These are phyloP conservation scores for Lycophotia porphyrea DNA, from an alignment of 2,888 invertebrate genomes.

Conservation along the genomic window DNA sequence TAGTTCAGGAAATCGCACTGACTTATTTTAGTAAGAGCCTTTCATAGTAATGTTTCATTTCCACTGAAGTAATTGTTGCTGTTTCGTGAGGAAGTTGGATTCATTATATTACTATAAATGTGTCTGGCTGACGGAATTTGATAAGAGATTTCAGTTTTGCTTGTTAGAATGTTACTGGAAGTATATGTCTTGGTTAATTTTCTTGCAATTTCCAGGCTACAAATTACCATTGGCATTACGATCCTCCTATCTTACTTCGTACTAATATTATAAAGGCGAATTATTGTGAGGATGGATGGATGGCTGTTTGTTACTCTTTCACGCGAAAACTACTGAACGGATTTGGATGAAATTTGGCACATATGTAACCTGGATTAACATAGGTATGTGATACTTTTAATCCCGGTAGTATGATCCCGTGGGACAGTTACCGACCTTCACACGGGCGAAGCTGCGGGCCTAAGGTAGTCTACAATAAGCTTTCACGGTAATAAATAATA, in stretches of 20 bases:
- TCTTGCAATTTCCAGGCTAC: not conserved
- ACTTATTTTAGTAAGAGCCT: slow-evolving; percentile 79
- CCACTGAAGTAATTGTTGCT: slow-evolving; percentile 19
- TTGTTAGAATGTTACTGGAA: not conserved
- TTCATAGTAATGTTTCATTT: slow-evolving; percentile 52
- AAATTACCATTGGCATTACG: not conserved
- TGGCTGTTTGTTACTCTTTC: too few species aligned
- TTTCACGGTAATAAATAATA: too few species aligned
- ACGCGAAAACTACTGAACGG: too few species aligned
- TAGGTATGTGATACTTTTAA: too few species aligned
- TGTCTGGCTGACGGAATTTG: slow-evolving; percentile 7
- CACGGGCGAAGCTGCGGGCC: too few species aligned
- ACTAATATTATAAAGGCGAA: too few species aligned
- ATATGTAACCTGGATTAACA: too few species aligned
- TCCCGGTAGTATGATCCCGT: too few species aligned
- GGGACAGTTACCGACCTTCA: too few species aligned
- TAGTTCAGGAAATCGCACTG: slow-evolving; percentile 79
- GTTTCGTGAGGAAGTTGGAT: slow-evolving; percentile 6
- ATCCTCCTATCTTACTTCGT: not conserved
- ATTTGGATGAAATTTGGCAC: too few species aligned
- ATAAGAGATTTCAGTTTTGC: slow-evolving; percentile 3
- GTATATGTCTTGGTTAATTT: not conserved
- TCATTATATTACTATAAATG: slow-evolving; percentile 4
- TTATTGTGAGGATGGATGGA: too few species aligned
- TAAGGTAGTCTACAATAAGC: not conserved